Evolutionary conservation across 2,888 invertebrate genomes (phyloP).

Genomic region (Sminthurides aquaticus): DNA sequence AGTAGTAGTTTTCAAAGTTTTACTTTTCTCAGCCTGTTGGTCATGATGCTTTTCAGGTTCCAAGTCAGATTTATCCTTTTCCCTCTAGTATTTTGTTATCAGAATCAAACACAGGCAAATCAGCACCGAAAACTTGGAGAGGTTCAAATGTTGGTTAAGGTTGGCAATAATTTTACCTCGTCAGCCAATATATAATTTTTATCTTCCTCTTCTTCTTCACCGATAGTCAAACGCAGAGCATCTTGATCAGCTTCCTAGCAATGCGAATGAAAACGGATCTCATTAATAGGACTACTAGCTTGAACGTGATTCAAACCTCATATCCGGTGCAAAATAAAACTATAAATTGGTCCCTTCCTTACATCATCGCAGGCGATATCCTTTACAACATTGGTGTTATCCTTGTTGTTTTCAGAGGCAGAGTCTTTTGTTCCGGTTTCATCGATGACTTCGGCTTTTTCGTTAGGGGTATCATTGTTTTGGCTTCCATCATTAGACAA

Average conservation of each 20-base stretch:
- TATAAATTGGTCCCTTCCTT: neutral
- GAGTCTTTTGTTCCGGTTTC: too few species aligned
- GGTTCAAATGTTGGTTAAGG: too few species aligned
- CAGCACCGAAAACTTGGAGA: too few species aligned
- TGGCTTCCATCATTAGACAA: neutral
- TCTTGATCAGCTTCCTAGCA: conserved; percentile 27
- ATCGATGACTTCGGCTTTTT: neutral
- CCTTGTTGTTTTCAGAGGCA: too few species aligned
- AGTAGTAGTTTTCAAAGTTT: neutral
- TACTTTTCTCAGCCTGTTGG: conserved; percentile 40
- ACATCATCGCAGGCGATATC: neutral
- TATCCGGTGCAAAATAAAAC: too few species aligned
- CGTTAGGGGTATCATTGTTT: neutral
- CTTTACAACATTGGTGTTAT: neutral
- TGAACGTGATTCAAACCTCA: neutral
- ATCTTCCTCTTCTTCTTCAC: conserved; percentile 60
- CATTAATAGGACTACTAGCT: too few species aligned
- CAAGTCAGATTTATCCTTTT: conserved; percentile 76
- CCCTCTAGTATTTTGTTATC: conserved; percentile 52
- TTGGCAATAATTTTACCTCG: conserved; percentile 23
- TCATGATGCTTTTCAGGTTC: conserved; percentile 47
- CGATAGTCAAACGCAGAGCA: conserved; percentile 56
- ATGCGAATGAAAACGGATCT: neutral
- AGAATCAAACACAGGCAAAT: too few species aligned
- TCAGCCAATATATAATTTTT: conserved; percentile 24